A percentile compares a stretch with the other conserved stretches of the same genome.
Evolutionary conservation across 2,797 vertebrate genomes (phyloP).

Genomic region (Menidia menidia): DNA sequence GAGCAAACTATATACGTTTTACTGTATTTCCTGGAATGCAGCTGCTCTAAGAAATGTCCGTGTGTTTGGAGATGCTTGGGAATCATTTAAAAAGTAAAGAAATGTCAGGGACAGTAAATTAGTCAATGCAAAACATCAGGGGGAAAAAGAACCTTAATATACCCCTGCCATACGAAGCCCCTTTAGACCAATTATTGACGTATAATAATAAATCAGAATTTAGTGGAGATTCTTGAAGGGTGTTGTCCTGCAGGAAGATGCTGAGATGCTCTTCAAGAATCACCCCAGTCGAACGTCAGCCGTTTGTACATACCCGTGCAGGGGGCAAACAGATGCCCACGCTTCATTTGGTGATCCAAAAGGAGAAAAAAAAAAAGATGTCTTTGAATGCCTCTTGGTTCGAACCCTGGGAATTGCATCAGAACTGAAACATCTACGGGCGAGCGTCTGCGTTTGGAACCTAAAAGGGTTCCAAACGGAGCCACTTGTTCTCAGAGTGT

Average conservation of each 20-base stretch:
- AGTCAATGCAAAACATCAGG: too few species aligned
- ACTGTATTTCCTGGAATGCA: too few species aligned
- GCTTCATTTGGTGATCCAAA: too few species aligned
- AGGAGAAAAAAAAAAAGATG: too few species aligned
- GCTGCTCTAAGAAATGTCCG: too few species aligned
- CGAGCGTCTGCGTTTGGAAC: not conserved
- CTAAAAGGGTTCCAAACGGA: not conserved
- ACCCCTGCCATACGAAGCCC: not conserved
- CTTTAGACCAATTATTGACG: too few species aligned
- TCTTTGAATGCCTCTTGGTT: not conserved
- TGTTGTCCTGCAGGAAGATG: not conserved
- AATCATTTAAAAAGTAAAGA: not conserved
- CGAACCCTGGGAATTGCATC: not conserved
- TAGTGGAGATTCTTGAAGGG: not conserved
- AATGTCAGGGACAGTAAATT: not conserved
- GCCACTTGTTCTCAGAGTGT: slow-evolving; percentile 2
- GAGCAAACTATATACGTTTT: too few species aligned
- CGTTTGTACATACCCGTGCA: not conserved
- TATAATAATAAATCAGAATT: too few species aligned
- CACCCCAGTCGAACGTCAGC: not conserved
- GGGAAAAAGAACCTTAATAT: not conserved
- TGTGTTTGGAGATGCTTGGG: too few species aligned
- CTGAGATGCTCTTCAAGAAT: not conserved
- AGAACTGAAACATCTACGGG: not conserved
- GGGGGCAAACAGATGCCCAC: not conserved